These are phyloP conservation scores for Margaritifera margaritifera DNA, from an alignment of 2,888 invertebrate species.

Conservation along the genomic window DNA sequence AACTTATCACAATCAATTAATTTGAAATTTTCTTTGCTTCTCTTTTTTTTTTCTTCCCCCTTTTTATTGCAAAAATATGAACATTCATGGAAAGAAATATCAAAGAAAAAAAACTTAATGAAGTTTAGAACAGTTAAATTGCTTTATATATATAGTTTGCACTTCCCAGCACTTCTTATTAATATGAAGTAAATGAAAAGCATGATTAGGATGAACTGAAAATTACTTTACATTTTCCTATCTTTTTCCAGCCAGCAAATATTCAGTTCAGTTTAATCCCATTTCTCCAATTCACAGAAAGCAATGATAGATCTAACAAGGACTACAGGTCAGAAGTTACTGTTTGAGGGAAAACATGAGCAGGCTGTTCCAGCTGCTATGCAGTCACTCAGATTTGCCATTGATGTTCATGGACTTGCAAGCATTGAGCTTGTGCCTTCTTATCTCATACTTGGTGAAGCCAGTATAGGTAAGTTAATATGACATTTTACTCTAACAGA, in stretches of 20 bases:
- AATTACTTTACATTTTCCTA: neutral
- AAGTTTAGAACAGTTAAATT: too few relatives aligned
- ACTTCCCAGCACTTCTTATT: too few relatives aligned
- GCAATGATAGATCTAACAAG: slow-evolving; percentile 71
- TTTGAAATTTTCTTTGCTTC: too few relatives aligned
- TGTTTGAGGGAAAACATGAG: slow-evolving; percentile 72
- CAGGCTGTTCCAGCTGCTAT: slow-evolving; percentile 73
- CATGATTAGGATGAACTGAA: neutral
- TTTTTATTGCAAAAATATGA: too few relatives aligned
- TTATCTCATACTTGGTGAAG: slow-evolving; percentile 73
- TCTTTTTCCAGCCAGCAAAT: neutral
- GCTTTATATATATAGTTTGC: too few relatives aligned
- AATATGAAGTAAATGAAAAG: too few relatives aligned
- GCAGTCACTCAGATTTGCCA: slow-evolving; percentile 71
- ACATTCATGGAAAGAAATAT: too few relatives aligned
- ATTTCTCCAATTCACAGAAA: slow-evolving; percentile 49
- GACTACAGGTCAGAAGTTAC: slow-evolving; percentile 71
- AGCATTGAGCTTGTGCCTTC: slow-evolving; percentile 73
- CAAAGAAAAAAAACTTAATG: too few relatives aligned
- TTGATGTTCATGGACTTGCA: slow-evolving; percentile 71
- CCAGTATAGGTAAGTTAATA: slow-evolving; percentile 68
- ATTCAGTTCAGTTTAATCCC: neutral
- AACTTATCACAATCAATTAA: too few relatives aligned
- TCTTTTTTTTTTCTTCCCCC: too few relatives aligned
- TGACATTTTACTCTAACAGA: too few relatives aligned